phyloP scores from a whole-genome alignment of 2,113 vertebrate species.

The Balaeniceps rex region DNA sequence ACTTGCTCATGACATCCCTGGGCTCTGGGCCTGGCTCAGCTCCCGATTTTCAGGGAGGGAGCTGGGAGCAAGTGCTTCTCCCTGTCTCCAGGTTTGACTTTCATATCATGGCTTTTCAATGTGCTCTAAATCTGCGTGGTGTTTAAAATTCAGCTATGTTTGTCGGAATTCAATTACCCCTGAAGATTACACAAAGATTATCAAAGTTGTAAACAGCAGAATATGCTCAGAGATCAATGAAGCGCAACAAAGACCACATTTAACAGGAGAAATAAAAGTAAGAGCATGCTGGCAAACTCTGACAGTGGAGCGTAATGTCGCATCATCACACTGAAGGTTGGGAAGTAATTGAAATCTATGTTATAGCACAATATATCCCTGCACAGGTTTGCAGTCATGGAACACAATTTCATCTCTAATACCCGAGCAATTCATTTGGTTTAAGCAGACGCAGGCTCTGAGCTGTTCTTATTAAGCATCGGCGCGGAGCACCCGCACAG shows the following conservation, averaged over 20 bases:
- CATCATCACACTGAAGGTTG: slow-evolving; percentile 25
- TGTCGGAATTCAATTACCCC: slow-evolving; percentile 71
- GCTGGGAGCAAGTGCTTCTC: not conserved
- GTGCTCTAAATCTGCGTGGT: not conserved
- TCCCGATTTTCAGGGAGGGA: not conserved
- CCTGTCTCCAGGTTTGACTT: not conserved
- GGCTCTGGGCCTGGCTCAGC: not conserved
- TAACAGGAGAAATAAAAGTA: slow-evolving; percentile 71
- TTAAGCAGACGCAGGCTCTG: not conserved
- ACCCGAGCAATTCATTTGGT: not conserved
- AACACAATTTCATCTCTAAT: not conserved
- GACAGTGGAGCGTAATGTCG: slow-evolving; percentile 50
- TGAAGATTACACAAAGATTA: slow-evolving; percentile 76
- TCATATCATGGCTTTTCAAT: not conserved
- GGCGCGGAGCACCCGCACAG: accelerated
- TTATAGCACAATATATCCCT: not conserved
- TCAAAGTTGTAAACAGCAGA: slow-evolving; percentile 74
- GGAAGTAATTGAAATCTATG: slow-evolving; percentile 42
- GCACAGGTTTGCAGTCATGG: not conserved
- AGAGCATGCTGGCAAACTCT: slow-evolving; percentile 26
- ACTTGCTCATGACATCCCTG: accelerated
- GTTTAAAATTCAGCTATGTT: slow-evolving; percentile 61
- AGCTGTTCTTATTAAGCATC: not conserved
- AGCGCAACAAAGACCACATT: slow-evolving; percentile 69
- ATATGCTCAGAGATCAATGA: slow-evolving; percentile 74